These are phyloP conservation scores for Psix sp. DNA, from an alignment of 1,140 invertebrate genomes.

Conservation along the genomic window DNA sequence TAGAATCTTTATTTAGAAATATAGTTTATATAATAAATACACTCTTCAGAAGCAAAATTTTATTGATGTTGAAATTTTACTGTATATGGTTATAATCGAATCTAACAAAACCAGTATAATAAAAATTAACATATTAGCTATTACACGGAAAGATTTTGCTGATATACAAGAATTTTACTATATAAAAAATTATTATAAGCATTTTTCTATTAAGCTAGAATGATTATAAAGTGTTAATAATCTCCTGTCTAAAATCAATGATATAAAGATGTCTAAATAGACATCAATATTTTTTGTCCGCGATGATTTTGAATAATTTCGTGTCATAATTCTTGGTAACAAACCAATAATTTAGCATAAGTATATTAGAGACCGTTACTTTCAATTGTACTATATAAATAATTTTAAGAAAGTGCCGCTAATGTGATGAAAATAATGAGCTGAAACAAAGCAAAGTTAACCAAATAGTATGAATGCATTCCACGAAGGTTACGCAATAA, in stretches of 20 bases:
- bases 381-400: constrained; percentile 28
- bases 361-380: constrained; percentile 8
- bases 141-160: too few species aligned
- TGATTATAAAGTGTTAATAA: constrained; percentile 46
- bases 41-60: too few species aligned
- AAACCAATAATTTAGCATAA: constrained; percentile 30
- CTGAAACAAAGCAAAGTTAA: constrained; percentile 10
- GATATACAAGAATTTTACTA: too few species aligned
- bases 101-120: too few species aligned
- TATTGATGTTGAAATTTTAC: too few species aligned
- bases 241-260: constrained; percentile 28
- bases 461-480: constrained; percentile 42
- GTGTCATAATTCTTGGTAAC: constrained; percentile 42
- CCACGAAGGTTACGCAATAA: constrained; percentile 44
- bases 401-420: constrained; percentile 33
- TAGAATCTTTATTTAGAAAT: too few species aligned
- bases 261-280: constrained; percentile 33
- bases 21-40: too few species aligned
- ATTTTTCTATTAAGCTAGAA: constrained; percentile 22
- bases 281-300: constrained; percentile 27
- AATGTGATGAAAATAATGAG: constrained; percentile 39
- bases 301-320: constrained; percentile 31
- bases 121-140: too few species aligned
- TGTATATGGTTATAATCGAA: too few species aligned
- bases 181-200: too few species aligned